phyloP scores from a whole-genome alignment of 2,888 invertebrate genomes.

The Bursaphelenchus okinawaensis region DNA sequence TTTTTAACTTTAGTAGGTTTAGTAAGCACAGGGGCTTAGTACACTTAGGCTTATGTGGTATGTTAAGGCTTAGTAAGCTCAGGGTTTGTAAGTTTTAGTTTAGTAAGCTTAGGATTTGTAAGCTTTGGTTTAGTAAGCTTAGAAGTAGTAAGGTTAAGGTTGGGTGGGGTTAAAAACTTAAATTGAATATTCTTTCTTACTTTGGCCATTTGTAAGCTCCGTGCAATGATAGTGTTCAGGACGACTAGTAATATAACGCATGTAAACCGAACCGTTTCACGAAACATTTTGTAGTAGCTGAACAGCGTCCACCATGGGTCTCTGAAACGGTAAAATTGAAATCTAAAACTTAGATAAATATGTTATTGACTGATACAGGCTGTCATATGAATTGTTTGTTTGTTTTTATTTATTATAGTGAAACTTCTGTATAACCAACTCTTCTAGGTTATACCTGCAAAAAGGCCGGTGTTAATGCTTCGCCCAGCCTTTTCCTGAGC shows the following conservation, averaged over 20 bases:
- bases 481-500: too few species aligned
- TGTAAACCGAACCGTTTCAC: conserved; percentile 47
- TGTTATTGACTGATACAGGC: not conserved
- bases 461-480: too few species aligned
- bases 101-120: too few species aligned
- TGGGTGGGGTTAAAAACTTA: not conserved
- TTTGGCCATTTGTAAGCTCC: conserved; percentile 45
- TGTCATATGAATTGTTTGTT: not conserved
- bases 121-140: too few species aligned
- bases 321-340: too few species aligned
- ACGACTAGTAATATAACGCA: conserved; percentile 45
- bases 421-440: not conserved
- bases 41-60: too few species aligned
- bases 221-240: conserved; percentile 47
- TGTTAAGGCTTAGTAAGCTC: not conserved
- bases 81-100: too few species aligned
- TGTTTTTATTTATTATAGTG: not conserved
- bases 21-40: too few species aligned
- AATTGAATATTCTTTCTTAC: conserved; percentile 21
- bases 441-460: too few species aligned
- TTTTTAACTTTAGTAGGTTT: too few species aligned
- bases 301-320: conserved; percentile 47
- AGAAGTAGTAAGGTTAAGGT: too few species aligned
- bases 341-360: too few species aligned
- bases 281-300: conserved; percentile 45